Evolutionary conservation across 2,797 vertebrate genomes (phyloP).

Genomic region (Lepus townsendii): DNA sequence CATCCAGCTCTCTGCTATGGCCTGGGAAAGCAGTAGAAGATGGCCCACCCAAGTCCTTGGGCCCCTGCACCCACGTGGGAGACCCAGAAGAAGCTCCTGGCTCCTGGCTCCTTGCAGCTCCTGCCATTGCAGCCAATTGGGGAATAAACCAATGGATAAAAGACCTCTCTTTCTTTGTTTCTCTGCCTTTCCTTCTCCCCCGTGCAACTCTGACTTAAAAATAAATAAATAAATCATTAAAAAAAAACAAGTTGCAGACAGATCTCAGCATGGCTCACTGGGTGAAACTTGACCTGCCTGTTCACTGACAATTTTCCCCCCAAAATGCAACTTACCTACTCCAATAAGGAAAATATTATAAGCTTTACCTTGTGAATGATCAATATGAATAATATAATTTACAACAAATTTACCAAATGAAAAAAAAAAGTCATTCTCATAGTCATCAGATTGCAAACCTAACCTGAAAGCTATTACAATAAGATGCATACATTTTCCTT

Average conservation of each 20-base stretch:
- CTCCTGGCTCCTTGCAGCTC: no score
- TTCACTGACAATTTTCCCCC: not conserved
- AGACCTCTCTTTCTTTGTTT: no score
- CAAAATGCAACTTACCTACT: not conserved
- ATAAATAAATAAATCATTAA: not conserved
- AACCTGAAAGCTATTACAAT: conserved; percentile 29
- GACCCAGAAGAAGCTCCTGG: no score
- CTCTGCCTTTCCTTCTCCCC: no score
- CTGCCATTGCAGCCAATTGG: no score
- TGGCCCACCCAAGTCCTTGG: no score
- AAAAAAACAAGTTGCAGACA: conserved; percentile 26
- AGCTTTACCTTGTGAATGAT: conserved; percentile 36
- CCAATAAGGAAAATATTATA: not conserved
- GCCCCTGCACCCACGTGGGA: no score
- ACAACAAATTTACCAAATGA: not conserved
- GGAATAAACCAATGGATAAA: no score
- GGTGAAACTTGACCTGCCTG: not conserved
- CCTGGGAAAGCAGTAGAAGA: no score
- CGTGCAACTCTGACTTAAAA: no score
- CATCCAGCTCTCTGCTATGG: no score
- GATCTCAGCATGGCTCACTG: not conserved
- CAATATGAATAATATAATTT: not conserved
- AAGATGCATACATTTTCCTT: not conserved
- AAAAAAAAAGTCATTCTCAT: not conserved
- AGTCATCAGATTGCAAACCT: not conserved